Evolutionary conservation across 1,140 invertebrate species (phyloP), one percentile per base, ranked within the genome.

Genomic region (Pomacea maculata): DNA sequence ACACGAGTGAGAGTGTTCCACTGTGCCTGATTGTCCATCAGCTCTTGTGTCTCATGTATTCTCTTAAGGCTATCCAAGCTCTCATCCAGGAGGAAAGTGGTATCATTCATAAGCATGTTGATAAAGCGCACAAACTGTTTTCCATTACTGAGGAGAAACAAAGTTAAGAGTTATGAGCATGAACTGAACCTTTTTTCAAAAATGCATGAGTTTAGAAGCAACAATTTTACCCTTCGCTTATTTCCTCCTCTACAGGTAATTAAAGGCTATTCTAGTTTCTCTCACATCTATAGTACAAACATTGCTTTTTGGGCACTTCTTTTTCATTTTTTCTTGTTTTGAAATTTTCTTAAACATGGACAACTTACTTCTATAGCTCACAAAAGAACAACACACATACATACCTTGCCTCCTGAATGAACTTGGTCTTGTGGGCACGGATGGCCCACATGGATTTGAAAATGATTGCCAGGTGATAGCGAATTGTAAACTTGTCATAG

Each of bases 41-140:
- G 88, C 86, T 96, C 96, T 92, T 99, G 98, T 3, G 97, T 95
- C 90, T 99, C 97, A 91, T 99, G 97, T 85, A 99, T 98, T 83
- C 96, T 94, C 90, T 99, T 99, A 70, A 99, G 92, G 83, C 96
- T 96, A 90, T 98, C 96, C 19, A 98, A 92, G 89, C 97, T 98
- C 91, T 99, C 98, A 89, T 99, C 98, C 70, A 99, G 92, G 64
- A 99, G 93, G 91, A 98, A 99, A 61, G 98, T 99, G 14, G 97
- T 99, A 89, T 99, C 98, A 89, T 99, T 99, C 96, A 99, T 99
- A 71, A 99, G 92, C 97, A 99, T 99, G 91, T 99, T 99, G 55
- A 99, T 95, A 90, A 99, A 99, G 85, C 98, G 97, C 8, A 99
- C 96, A 92, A 99, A 99, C 90, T 99, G 96, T 84, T 96, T 96